phyloP scores from a whole-genome alignment of 2,888 invertebrate species.

The Cosmorhoe ocellata region DNA sequence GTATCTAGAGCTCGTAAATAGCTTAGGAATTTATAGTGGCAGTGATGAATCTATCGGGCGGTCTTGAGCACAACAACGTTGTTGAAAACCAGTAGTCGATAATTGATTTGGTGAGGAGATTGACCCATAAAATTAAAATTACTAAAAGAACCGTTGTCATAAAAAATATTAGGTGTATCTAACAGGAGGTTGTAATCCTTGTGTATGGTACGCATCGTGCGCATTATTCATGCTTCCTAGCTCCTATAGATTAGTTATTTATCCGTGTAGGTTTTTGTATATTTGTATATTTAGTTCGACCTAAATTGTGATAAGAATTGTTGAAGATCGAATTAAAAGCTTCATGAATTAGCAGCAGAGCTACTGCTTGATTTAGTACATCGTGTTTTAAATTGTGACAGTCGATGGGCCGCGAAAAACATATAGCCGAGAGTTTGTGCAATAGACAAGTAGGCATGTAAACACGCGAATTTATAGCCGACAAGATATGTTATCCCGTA shows the following conservation, averaged over 20 bases:
- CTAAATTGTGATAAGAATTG: too few species aligned
- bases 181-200: too few species aligned
- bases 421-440: conserved; percentile 38
- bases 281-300: too few species aligned
- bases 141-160: too few species aligned
- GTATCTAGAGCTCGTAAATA: conserved; percentile 42
- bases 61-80: neutral
- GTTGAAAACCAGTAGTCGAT: conserved; percentile 7
- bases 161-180: too few species aligned
- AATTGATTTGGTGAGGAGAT: too few species aligned
- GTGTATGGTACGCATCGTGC: too few species aligned
- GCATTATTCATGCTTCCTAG: too few species aligned
- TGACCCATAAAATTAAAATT: too few species aligned
- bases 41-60: conserved; percentile 46
- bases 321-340: too few species aligned
- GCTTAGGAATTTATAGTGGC: conserved; percentile 50
- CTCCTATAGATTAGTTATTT: too few species aligned
- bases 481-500: conserved; percentile 21
- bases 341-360: neutral
- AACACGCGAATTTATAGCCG: conserved; percentile 47
- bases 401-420: conserved; percentile 54
- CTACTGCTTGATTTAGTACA: conserved; percentile 13
- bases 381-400: conserved; percentile 31
- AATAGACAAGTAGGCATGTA: conserved; percentile 43
- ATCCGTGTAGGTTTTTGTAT: too few species aligned